Evolutionary conservation across 2,797 vertebrate species (phyloP).

Genomic region (Propithecus deckenii): DNA sequence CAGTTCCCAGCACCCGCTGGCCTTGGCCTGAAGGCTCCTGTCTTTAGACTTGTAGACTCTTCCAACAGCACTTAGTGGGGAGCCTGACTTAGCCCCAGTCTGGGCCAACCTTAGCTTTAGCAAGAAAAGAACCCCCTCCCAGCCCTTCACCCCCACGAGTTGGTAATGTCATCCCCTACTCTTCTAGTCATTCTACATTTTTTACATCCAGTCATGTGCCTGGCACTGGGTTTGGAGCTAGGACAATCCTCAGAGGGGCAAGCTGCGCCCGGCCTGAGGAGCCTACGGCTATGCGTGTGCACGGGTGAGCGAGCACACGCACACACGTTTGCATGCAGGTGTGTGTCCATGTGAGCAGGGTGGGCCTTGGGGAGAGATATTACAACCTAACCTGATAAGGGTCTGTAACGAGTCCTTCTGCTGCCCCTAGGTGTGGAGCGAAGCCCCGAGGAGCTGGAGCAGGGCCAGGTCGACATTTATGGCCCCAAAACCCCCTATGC

Average conservation of each 20-base stretch:
- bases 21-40: background rate
- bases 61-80: fast-evolving
- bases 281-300: fast-evolving
- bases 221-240: background rate
- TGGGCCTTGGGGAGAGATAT: background rate
- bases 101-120: background rate
- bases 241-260: background rate
- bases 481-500: constrained; percentile 85
- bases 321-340: too few species aligned
- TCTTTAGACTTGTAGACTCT: background rate
- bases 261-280: background rate
- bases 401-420: background rate
- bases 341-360: background rate
- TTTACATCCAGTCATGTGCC: background rate
- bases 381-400: background rate
- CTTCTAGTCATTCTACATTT: background rate
- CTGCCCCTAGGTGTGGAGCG: constrained; percentile 80
- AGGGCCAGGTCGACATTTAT: constrained; percentile 87
- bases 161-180: background rate
- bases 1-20: background rate
- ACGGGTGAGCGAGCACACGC: fast-evolving
- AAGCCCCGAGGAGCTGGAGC: constrained; percentile 85
- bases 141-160: background rate
- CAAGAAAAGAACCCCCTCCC: background rate
- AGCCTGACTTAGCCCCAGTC: background rate